phyloP scores from a whole-genome alignment of 2,888 invertebrate species.

The Nineta flava region DNA sequence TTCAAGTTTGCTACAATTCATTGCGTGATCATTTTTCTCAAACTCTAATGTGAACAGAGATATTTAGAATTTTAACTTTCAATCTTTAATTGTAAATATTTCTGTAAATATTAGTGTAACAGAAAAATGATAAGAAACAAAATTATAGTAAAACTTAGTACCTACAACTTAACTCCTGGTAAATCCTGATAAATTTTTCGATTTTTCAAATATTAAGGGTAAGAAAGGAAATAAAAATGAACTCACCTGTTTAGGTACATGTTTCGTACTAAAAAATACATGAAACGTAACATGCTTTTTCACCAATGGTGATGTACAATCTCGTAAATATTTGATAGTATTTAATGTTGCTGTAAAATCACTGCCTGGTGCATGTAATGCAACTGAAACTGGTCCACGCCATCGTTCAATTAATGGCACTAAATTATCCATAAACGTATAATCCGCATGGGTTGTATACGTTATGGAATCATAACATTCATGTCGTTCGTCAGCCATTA shows the following conservation, averaged over 20 bases:
- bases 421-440: slow-evolving; percentile 80
- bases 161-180: no score
- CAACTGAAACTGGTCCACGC: slow-evolving; percentile 76
- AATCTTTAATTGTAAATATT: no score
- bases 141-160: no score
- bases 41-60: no score
- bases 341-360: slow-evolving; percentile 65
- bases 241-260: slow-evolving; percentile 55
- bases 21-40: no score
- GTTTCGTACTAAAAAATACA: slow-evolving; percentile 72
- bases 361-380: slow-evolving; percentile 72
- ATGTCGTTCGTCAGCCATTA: slow-evolving; percentile 46
- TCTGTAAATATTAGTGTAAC: no score
- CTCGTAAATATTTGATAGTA: slow-evolving; percentile 65
- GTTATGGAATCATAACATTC: slow-evolving; percentile 75
- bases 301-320: slow-evolving; percentile 57
- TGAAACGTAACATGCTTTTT: slow-evolving; percentile 75
- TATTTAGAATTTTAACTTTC: no score
- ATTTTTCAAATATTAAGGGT: no score
- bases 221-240: no score
- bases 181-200: no score
- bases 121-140: no score
- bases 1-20: no score
- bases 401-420: slow-evolving; percentile 71
- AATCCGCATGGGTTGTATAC: slow-evolving; percentile 85